Percentiles rank a stretch among this genome's conserved stretches.
These are phyloP conservation scores for Rhea pennata DNA, from an alignment of 2,113 vertebrate genomes.

Conservation along the genomic window DNA sequence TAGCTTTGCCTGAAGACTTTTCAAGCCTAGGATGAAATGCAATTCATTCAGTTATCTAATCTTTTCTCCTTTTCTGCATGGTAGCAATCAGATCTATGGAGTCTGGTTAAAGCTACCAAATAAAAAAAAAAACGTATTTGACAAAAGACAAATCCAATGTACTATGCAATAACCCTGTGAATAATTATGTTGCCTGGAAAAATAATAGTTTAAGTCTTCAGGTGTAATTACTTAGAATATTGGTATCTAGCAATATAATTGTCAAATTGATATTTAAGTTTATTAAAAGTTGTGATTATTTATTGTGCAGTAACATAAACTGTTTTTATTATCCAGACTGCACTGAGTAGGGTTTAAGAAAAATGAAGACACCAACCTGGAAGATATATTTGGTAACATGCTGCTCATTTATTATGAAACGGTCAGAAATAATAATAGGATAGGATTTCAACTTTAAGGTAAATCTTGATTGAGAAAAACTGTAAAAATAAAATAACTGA, in stretches of 20 bases:
- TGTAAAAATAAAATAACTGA: background rate
- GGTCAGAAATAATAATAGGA: background rate
- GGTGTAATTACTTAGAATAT: background rate
- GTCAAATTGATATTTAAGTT: background rate
- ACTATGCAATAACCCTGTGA: constrained; percentile 8
- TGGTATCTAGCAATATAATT: background rate
- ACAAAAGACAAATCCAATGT: constrained; percentile 26
- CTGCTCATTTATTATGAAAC: background rate
- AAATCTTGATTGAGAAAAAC: background rate
- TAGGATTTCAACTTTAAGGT: background rate
- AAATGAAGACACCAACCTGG: background rate
- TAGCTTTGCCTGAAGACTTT: constrained; percentile 52
- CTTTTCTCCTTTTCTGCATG: constrained; percentile 1
- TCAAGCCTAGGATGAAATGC: constrained; percentile 25
- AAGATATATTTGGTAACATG: background rate
- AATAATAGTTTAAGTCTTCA: background rate
- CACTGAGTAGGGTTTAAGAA: background rate
- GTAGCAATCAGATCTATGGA: constrained; percentile 21
- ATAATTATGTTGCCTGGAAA: constrained; percentile 16
- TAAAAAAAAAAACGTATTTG: constrained; percentile 30
- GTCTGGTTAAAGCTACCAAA: constrained; percentile 5
- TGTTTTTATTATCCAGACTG: background rate
- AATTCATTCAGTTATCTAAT: constrained; percentile 35
- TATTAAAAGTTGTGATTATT: background rate
- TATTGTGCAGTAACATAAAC: background rate